Evolutionary conservation across 2,888 invertebrate genomes (phyloP), one percentile per base, ranked within the genome.

Genomic region (Leptinotarsa haldemani): DNA sequence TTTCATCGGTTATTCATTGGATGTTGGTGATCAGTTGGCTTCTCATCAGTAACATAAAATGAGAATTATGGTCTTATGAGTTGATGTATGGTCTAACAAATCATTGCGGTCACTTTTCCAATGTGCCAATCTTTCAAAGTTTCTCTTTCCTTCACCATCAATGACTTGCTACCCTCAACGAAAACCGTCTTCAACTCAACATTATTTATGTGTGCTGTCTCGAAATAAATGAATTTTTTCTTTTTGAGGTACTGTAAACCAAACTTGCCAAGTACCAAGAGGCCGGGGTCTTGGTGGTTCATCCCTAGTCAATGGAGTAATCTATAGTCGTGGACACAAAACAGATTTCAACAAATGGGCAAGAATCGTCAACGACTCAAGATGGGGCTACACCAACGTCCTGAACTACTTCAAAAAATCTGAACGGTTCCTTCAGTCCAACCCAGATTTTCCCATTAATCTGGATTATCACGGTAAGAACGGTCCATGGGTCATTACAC

Each of bases 301-400:
- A 0, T 87, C 88, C 64, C 82, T 87, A 9, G 83, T 89, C 4
- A 90, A 90, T 80, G 87, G 86, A 77, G 88, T 90, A 88, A 83
- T 89, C 9, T 90, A 90, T 80, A 84, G 88, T 0, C 81, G 90
- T 50, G 90, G 90, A 1, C 86, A 87, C 78, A 82, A 85, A 15
- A 77, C 83, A n/a, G 89, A 89, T 78, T 90, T 63, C 22, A 87
- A 89, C 77, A 74, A 80, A 5, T 90, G 90, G 90, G 88, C 86
- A 4, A 80, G 80, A 0, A 40, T 77, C 16, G 77, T 83, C 3
- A 83, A 83, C 13, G 84, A 83, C 63, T n/a, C 68, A 3, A 84
- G 84, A 5, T 86, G 90, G 90, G 89, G 92, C 2, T 92, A 91
- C 80, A 81, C 88, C 0, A 90, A 92, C 0, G 90, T 87, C 4